Base-by-base conservation (phyloP, 2,888 invertebrate genomes). In the Phytoseiulus persimilis region DNA sequence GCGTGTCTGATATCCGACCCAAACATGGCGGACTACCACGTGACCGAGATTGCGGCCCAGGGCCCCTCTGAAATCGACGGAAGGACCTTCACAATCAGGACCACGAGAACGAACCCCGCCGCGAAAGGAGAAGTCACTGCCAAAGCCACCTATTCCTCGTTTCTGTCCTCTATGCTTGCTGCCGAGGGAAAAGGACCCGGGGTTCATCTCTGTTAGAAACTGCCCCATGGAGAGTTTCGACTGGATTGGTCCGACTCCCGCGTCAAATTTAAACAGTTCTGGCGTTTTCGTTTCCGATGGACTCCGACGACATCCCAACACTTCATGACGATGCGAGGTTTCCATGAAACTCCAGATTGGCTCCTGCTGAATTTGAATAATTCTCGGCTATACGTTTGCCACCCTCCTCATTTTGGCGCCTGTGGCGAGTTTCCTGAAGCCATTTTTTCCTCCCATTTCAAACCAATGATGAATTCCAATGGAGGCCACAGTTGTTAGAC, bases 1-100 rank as follows among this genome's bases (percentile, higher is more conserved):
- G 94, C 94, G 9, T 92, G 92, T 90, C 92, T 94, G 0, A 92
- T 94, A 32, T 92, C 94, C 23, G 94, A 94, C 92, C 93, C 94
- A 28, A 92, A 94, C 90, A 91, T 94, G 90, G 91, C 91, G 65
- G 93, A 94, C 91, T 93, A 93, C 92, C 94, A 94, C 92, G 92
- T 94, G 11, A 93, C 94, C 3, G 93, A 94, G 91, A 92, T 94
- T 89, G 93, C 94, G 90, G 93, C 92, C 0, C 92, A 92, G 91
- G 93, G 94, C 83, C 91, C 92, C 6, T 92, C 91, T n/a, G 90
- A 90, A 83, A 90, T 91, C 31, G 90, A 92, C 91, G 91, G 92
- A 83, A 45, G 91, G 6, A 83, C 90, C 33, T 92, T 93, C 90
- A 90, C 90, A 32, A 92, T 92, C 23, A 91, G 91, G 65, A 94